Percentiles rank a stretch among this genome's conserved stretches.
Conservation (phyloP, 2,888 invertebrate species). For the Calephelis perditalis region DNA sequence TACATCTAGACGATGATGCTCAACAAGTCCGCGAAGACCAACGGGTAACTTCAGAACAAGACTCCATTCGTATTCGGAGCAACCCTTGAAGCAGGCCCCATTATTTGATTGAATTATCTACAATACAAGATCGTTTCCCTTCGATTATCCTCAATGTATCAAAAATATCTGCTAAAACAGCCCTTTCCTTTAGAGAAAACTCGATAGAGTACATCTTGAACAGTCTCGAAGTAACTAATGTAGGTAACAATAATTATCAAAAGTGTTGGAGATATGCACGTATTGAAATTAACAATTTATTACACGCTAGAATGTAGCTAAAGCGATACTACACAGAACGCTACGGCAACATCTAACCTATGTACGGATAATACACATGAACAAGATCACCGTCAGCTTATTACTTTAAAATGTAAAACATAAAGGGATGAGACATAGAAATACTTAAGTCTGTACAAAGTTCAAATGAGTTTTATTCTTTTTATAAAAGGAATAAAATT, state of each 20-base stretch:
- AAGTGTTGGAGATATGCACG: constrained; percentile 72
- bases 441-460: constrained; percentile 57
- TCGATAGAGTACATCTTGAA: constrained; percentile 72
- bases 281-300: constrained; percentile 61
- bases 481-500: constrained; percentile 67
- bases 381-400: constrained; percentile 52
- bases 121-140: constrained; percentile 65
- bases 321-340: constrained; percentile 59
- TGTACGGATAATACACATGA: constrained; percentile 50
- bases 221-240: constrained; percentile 77
- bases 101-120: constrained; percentile 40
- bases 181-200: constrained; percentile 76
- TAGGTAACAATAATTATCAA: constrained; percentile 72
- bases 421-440: constrained; percentile 45
- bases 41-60: constrained; percentile 26
- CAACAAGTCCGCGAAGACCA: constrained; percentile 32
- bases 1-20: constrained; percentile 38
- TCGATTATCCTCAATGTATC: constrained; percentile 75
- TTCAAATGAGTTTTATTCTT: constrained; percentile 47
- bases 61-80: constrained; percentile 24
- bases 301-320: constrained; percentile 57
- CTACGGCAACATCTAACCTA: constrained; percentile 68
- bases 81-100: constrained; percentile 26
- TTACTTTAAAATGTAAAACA: constrained; percentile 48
- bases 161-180: constrained; percentile 77